Evolutionary conservation across 92 coral and sea anemone species (phyloP), one percentile per base, ranked within the genome.

Genomic region (Epizoanthus fatuus): DNA sequence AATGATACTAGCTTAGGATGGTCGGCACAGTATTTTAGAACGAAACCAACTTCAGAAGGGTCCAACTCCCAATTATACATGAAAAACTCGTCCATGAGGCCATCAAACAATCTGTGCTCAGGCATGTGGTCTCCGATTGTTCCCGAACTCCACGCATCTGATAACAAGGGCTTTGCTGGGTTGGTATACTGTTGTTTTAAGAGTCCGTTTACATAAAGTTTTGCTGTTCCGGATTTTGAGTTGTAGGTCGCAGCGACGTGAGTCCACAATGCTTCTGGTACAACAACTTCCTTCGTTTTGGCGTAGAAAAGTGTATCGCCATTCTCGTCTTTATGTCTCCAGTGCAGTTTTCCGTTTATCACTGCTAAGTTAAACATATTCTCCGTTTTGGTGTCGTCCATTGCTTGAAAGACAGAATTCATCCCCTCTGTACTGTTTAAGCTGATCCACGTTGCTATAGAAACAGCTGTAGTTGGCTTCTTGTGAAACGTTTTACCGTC

Each of bases 61-160:
- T 93, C 98, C 17, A 97, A 89, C 68, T 95, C 99, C 99, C 99
- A 97, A 89, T 97, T 95, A 85, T 97, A 97, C 92, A 97, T 88
- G 81, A 95, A 94, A 63, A 97, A 90, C 79, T 97, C 99, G 76
- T 97, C 99, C 49, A 97, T 67, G 59, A 95, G 93, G 17, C 99
- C 99, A 57, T 89, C 90, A 74, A 93, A 89, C 17, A 86, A 90
- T 51, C 84, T 85, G 17, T 89, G 84, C 42, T 92, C 98, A 15
- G 95, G 98, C 55, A 86, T 49, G 65, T 92, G 95, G 3, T 98
- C 99, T n/a, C 98, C 99, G 51, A 97, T 93, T 54, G 70, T 80
- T 56, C 93, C 86, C 38, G 90, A 90, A n/a, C 93, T 89, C 99
- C 98, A 97, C 5, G 91, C 89, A 15, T 90, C 92, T 38, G 94